Conservation (phyloP, 2,113 vertebrate genomes). For the Aix galericulata region DNA sequence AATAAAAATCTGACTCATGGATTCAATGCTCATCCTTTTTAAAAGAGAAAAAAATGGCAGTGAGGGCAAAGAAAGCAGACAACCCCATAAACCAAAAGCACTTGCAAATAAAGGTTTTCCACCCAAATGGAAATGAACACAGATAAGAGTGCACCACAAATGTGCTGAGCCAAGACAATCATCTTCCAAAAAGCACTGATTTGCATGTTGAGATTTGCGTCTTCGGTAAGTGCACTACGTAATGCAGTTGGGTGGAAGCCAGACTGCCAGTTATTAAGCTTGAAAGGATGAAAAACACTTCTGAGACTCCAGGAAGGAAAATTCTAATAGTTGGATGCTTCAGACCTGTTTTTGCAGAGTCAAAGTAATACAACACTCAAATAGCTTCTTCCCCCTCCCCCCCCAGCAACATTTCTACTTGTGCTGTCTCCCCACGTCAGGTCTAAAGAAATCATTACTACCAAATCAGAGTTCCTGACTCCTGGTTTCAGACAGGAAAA, state of each 20-base stretch:
- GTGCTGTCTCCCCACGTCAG: neutral
- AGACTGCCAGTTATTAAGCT: slow-evolving; percentile 13
- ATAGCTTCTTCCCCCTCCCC: neutral
- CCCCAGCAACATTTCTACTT: neutral
- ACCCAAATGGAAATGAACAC: neutral
- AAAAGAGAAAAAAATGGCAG: neutral
- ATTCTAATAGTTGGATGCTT: neutral
- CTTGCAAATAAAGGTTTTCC: neutral
- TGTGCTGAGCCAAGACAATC: slow-evolving; percentile 5
- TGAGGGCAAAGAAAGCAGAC: neutral
- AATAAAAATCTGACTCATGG: slow-evolving; percentile 30
- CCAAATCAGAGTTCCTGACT: neutral
- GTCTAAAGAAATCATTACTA: neutral
- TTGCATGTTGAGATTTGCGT: slow-evolving; percentile 43
- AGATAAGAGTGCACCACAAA: neutral
- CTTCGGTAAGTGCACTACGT: slow-evolving; percentile 51
- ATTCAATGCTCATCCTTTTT: neutral
- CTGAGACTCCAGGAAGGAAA: slow-evolving; percentile 21
- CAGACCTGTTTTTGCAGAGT: slow-evolving; percentile 52
- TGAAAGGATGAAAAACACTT: slow-evolving; percentile 43
- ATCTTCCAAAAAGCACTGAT: slow-evolving; percentile 42
- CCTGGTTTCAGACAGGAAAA: neutral
- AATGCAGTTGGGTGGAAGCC: slow-evolving; percentile 48
- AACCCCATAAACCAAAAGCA: neutral
- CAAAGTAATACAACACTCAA: neutral